Evolutionary conservation across 2,888 invertebrate genomes (phyloP), one percentile per base, ranked within the genome.

Genomic region (Oscheius sp.): DNA sequence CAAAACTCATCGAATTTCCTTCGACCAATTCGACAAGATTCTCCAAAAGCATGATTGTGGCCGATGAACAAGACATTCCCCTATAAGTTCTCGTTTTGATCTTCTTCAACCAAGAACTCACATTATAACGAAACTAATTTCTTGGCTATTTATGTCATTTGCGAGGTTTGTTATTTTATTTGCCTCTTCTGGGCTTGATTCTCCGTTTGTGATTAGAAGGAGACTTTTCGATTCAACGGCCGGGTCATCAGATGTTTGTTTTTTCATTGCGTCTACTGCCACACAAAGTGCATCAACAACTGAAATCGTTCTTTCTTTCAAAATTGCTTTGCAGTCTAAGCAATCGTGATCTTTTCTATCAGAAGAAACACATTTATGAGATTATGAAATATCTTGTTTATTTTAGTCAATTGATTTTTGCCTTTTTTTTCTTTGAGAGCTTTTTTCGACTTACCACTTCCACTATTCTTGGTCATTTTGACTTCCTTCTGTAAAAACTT

Each of bases 401-500:
- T n/a, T n/a, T n/a, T n/a, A n/a, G n/a, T n/a, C n/a, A 37, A 37
- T 37, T 37, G 12, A 37, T 10, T 37, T 37, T 37, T 37, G 37
- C 37, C 8, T 37, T 37, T 37, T 15, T 15, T 37, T 10, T n/a
- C n/a, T n/a, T n/a, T n/a, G n/a, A n/a, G n/a, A n/a, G n/a, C n/a
- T n/a, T n/a, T n/a, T n/a, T n/a, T 10, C 8, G 27, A 55, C 27
- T 29, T 15, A 65, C 64, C 33, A 15, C 31, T 65, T 17, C 48
- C 29, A 6, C 17, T n/a, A 8, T 27, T 25, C 15, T 37, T 31
- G 2, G 64, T 39, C 25, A 65, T 10, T 20, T 48, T 15, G 5
- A 65, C 48, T n/a, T 65, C 64, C 10, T 65, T 48, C 48, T 39
- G 64, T 5, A 65, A 34, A 17, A 53, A 52, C 12, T 27, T 23